Base-by-base conservation (phyloP, 2,888 invertebrate species). In the Ophioninae sp. region DNA sequence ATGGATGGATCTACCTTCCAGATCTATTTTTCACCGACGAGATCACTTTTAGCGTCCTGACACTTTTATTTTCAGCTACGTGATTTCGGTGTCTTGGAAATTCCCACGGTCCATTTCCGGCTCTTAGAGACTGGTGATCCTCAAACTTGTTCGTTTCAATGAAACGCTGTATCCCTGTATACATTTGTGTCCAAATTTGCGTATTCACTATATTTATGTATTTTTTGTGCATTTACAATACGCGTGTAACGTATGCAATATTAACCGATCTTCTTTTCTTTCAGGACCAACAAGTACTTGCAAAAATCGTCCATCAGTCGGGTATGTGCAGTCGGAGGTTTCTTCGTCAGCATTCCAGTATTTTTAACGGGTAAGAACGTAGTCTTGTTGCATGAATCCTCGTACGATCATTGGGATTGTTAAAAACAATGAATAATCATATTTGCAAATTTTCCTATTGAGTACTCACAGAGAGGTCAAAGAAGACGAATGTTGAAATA, bases 301-400 rank as follows among this genome's bases (percentile, higher is more conserved):
- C 97, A 97, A 93, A 98, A 98, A 93, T 98, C 98, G 76, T 97
- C 98, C 84, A 96, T 97, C 86, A 98, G 97, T 85, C 95, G 98
- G 87, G 96, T 98, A 44, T 97, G 98, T 91, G 98, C 98, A 75
- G 97, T 98, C 85, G 97, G 97, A 88, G 98, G 98, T 86, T 98
- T 98, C 94, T 98, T 98, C 92, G 96, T 98, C 91, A 98, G 98
- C 81, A 97, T 98, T 94, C 98, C 98, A 87, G 97, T 98, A 87
- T 98, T 98, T 93, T 94, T 98, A 92, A 97, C 98, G 93, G 97
- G 98, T 98, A 93, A 93, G 94, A 91, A 68, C 13, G 13, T 51
- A 51, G 13, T 51, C 51, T 44, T 5, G 13, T 17, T 17, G 17
- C 6, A 3, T 51, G 6, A 13, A 5, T 17, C 51, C 1, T 30